Evolutionary conservation across 2,888 invertebrate genomes (phyloP), one percentile per base, ranked within the genome.

Genomic region (Drosophila meridiana): DNA sequence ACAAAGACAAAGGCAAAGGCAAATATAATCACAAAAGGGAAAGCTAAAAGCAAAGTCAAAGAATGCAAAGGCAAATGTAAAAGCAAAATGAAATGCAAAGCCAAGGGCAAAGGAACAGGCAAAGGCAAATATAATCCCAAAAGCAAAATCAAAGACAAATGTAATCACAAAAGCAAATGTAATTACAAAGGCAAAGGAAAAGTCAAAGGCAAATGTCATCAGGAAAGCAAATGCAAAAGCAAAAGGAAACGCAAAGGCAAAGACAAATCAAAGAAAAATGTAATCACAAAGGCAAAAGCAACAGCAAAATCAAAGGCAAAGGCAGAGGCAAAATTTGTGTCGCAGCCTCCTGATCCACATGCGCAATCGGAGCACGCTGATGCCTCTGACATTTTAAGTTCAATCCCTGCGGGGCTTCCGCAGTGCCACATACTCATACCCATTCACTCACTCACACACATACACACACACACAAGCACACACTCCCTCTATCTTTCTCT

Each of bases 321-420:
- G 20, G 47, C n/a, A 71, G 71, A 80, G 55, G 71, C 71, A 67
- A 20, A 20, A 78, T 76, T 71, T 78, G 61, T 80, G 80, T 58
- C 43, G 66, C 87, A 84, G 87, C 78, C 87, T 69, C 76, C 70
- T 90, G 87, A 88, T 88, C 73, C 80, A 80, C 64, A 80, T 76
- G 62, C 77, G 60, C 61, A 76, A 79, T 77, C 87, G 75, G 83
- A 83, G 80, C 88, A 80, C 69, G 80, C 63, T 86, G 88, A 85
- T 90, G 86, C 72, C 71, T 81, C 82, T 86, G 89, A 86, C 90
- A 79, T 86, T 86, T 86, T 86, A 83, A 84, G 87, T 90, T 86
- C 89, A 89, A 86, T 90, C 87, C 87, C 84, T 79, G 75, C 64
- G 79, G 89, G 89, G 73, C 56, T 78, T 83, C 70, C 76, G 66